A percentile compares a stretch with the other conserved stretches of the same genome.
Conservation (phyloP, 2,113 vertebrate genomes). For the Columbina picui region DNA sequence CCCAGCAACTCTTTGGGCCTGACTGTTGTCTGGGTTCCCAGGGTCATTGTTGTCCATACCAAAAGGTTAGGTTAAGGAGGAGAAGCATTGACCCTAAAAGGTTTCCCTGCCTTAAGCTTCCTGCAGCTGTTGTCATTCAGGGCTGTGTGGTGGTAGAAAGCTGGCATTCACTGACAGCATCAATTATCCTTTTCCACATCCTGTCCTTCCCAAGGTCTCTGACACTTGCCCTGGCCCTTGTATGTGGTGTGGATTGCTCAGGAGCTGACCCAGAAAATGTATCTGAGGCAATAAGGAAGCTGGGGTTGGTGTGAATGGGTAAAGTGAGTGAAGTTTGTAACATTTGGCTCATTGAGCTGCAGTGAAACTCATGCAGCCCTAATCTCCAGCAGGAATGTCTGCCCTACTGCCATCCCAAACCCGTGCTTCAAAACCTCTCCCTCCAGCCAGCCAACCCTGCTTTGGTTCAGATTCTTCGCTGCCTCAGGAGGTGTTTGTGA, state of each 20-base stretch:
- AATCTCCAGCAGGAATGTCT: background rate
- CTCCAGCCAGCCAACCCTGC: background rate
- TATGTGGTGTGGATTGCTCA: background rate
- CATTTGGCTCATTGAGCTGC: background rate
- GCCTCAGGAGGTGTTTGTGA: background rate
- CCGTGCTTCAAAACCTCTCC: background rate
- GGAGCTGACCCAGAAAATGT: background rate
- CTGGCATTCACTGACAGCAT: background rate
- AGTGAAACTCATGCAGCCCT: background rate
- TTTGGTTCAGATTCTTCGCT: background rate
- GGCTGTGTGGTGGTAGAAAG: background rate
- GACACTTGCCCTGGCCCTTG: background rate
- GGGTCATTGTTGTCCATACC: background rate
- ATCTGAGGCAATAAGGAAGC: background rate
- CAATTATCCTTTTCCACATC: background rate
- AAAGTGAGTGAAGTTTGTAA: background rate
- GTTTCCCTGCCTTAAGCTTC: background rate
- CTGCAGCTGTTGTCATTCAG: background rate
- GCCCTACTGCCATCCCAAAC: background rate
- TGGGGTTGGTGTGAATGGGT: background rate
- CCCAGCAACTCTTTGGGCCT: background rate
- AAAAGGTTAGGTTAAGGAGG: background rate
- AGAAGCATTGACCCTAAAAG: background rate
- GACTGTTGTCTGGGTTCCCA: background rate
- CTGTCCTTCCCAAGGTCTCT: background rate